Evolutionary conservation across 2,113 vertebrate genomes (phyloP).

Genomic region (Peromyscus polionotus): DNA sequence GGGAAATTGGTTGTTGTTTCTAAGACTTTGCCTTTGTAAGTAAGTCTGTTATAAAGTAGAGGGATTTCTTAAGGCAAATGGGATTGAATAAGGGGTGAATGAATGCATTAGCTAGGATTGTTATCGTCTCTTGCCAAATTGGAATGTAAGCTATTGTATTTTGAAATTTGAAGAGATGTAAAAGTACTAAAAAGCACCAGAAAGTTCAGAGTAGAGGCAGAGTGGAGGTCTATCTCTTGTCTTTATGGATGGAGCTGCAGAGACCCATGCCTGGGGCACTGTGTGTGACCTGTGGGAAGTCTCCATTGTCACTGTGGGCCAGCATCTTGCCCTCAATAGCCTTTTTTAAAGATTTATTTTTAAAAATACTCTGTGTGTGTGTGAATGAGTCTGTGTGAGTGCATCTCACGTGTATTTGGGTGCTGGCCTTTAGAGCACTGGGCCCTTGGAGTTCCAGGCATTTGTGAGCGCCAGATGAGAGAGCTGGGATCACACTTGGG

Average conservation of each 20-base stretch:
- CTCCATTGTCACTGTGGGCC: neutral
- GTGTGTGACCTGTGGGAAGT: neutral
- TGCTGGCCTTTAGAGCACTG: neutral
- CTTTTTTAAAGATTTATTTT: neutral
- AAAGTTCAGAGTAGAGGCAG: neutral
- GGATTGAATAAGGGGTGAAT: neutral
- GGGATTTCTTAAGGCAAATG: slow-evolving; percentile 17
- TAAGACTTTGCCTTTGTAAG: neutral
- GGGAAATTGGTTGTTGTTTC: neutral
- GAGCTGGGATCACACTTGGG: neutral
- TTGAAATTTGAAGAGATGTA: slow-evolving; percentile 34
- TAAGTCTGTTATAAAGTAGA: slow-evolving; percentile 31
- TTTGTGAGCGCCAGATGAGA: neutral
- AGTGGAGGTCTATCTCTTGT: neutral
- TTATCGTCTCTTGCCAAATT: slow-evolving; percentile 8
- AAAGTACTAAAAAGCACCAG: neutral
- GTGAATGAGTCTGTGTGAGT: neutral
- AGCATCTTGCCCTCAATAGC: neutral
- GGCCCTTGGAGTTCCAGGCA: neutral
- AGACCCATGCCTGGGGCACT: neutral
- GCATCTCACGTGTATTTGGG: neutral
- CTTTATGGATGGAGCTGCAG: neutral
- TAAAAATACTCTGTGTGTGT: neutral
- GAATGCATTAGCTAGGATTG: neutral
- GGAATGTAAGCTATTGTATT: slow-evolving; percentile 49